A percentile compares a stretch with the other conserved stretches of the same genome.
These are phyloP conservation scores for Odontocerum albicorne DNA, from an alignment of 2,888 invertebrate genomes.

Conservation along the genomic window DNA sequence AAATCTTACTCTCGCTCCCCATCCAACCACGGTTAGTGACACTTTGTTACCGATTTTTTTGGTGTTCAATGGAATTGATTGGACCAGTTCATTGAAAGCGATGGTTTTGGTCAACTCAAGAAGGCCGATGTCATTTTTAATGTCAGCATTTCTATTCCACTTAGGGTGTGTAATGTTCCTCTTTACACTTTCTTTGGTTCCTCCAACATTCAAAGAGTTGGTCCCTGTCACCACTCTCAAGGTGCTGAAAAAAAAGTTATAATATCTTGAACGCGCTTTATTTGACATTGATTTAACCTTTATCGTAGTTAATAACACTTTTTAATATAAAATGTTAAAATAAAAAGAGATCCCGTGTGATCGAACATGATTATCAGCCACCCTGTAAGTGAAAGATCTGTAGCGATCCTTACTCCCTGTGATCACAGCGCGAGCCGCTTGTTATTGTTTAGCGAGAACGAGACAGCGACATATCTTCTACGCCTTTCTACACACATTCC, in stretches of 20 bases:
- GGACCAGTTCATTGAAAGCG: not conserved
- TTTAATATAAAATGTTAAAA: too few species aligned
- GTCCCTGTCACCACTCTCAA: not conserved
- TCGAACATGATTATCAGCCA: too few species aligned
- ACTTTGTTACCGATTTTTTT: conserved; percentile 6
- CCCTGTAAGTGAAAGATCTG: too few species aligned
- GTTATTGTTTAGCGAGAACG: too few species aligned
- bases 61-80: conserved; percentile 7
- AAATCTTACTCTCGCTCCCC: conserved; percentile 4
- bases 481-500: too few species aligned
- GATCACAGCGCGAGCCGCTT: too few species aligned
- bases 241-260: not conserved
- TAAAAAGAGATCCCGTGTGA: too few species aligned
- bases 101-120: not conserved
- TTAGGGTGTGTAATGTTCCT: conserved; percentile 7
- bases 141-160: not conserved
- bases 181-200: not conserved
- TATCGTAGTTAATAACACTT: too few species aligned
- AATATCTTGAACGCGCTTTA: too few species aligned
- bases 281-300: too few species aligned
- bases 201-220: not conserved
- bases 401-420: too few species aligned
- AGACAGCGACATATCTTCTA: too few species aligned
- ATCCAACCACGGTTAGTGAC: conserved; percentile 14
- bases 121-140: conserved; percentile 16